These are phyloP conservation scores for Acestrorhynchus altus DNA, from an alignment of 2,797 vertebrate genomes.

Conservation along the genomic window DNA sequence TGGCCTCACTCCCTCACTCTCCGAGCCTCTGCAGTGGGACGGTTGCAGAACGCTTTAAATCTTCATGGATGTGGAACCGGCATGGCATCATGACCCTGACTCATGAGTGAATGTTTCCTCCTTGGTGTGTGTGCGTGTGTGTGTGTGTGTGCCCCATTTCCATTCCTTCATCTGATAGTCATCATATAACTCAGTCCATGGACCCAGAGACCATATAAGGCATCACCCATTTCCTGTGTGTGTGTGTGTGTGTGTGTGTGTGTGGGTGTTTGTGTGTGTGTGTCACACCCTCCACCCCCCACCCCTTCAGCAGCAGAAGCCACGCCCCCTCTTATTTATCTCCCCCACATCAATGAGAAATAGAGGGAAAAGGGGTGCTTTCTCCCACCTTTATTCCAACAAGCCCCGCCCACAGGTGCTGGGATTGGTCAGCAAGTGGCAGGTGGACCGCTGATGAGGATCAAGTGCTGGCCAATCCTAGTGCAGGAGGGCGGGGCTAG, in stretches of 20 bases:
- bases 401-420: constrained; percentile 4
- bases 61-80: background rate
- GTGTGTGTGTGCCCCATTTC: constrained; percentile 14
- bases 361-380: constrained; percentile 13
- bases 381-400: background rate
- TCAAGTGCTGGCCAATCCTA: background rate
- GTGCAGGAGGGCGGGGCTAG: background rate
- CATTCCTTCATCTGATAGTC: constrained; percentile 18
- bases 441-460: background rate
- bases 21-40: constrained; percentile 1
- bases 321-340: constrained; percentile 50
- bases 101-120: background rate
- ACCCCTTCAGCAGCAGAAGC: constrained; percentile 12
- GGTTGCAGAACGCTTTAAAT: constrained; percentile 6
- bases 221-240: constrained; percentile 44
- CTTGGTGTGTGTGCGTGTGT: background rate
- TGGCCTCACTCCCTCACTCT: background rate
- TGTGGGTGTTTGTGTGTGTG: no score
- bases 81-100: background rate
- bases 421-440: background rate
- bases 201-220: constrained; percentile 55
- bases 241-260: no score
- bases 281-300: constrained; percentile 8
- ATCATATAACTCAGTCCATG: constrained; percentile 3
- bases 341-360: constrained; percentile 69